These are phyloP conservation scores for Brachypterus glaber DNA, from an alignment of 2,888 invertebrate species.

Conservation along the genomic window DNA sequence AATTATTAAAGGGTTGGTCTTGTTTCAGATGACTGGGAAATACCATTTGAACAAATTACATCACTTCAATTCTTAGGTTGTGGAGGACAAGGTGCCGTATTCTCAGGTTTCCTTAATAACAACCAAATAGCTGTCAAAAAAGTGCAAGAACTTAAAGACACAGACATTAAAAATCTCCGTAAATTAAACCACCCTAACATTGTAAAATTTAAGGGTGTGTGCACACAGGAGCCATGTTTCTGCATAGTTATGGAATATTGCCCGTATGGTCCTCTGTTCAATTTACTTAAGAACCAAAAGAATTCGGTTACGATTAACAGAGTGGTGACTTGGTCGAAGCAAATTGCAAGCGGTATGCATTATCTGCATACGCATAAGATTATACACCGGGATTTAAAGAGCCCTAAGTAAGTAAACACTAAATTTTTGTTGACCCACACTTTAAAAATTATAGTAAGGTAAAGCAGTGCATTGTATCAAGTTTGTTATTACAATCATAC, in stretches of 20 bases:
- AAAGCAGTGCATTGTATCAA: no score
- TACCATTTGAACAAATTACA: slow-evolving; percentile 82
- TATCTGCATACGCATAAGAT: slow-evolving; percentile 94
- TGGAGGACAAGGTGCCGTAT: slow-evolving; percentile 94
- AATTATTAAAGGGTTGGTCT: slow-evolving; percentile 5
- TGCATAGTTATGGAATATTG: slow-evolving; percentile 99
- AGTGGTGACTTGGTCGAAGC: slow-evolving; percentile 86
- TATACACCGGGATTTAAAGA: slow-evolving; percentile 96
- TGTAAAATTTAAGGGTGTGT: slow-evolving; percentile 85
- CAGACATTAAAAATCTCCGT: slow-evolving; percentile 82
- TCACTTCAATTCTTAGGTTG: slow-evolving; percentile 87
- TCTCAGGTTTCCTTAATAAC: slow-evolving; percentile 71
- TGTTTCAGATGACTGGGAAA: slow-evolving; percentile 80
- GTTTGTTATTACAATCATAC: no score
- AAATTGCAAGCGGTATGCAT: slow-evolving; percentile 93
- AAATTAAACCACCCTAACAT: slow-evolving; percentile 95
- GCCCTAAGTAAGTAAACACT: slow-evolving; percentile 81
- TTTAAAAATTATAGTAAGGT: no score
- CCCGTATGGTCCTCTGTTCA: slow-evolving; percentile 88
- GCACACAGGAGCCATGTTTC: slow-evolving; percentile 73
- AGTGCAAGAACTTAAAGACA: slow-evolving; percentile 83
- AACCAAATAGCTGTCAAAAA: slow-evolving; percentile 95
- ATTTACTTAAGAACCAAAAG: slow-evolving; percentile 74
- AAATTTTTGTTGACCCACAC: no score
- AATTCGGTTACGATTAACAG: slow-evolving; percentile 76